Conservation (phyloP, 2,113 vertebrate genomes). For the Oenanthe melanoleuca region DNA sequence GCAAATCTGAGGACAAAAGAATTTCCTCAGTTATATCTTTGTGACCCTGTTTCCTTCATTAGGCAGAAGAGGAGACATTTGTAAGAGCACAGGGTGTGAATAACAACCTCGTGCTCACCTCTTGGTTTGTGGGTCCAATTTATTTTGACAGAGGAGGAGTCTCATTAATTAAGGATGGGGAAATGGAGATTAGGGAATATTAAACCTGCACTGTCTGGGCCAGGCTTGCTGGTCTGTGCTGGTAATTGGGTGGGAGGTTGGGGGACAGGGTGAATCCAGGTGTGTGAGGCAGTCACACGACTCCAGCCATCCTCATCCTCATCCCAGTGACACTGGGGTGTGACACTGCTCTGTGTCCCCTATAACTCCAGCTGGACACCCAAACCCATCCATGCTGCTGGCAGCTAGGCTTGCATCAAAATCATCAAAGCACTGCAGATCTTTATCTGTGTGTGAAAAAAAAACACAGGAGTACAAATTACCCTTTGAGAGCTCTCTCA, state of each 20-base stretch:
- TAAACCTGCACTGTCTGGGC: background rate
- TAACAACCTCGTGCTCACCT: background rate
- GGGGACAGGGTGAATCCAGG: background rate
- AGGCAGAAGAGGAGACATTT: background rate
- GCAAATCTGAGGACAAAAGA: background rate
- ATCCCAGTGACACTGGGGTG: too few species aligned
- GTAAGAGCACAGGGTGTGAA: background rate
- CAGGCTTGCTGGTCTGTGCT: background rate
- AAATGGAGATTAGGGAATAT: background rate
- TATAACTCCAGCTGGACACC: background rate
- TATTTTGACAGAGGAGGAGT: background rate
- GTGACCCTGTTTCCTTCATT: background rate
- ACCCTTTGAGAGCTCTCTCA: background rate
- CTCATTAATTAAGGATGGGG: background rate
- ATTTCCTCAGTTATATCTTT: background rate
- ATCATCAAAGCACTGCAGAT: background rate
- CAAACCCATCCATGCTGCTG: background rate
- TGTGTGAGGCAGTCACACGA: background rate
- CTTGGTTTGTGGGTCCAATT: background rate
- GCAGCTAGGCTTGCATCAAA: too few species aligned
- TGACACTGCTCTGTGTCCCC: background rate
- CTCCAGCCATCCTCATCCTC: accelerated
- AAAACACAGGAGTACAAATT: background rate
- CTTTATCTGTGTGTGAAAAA: background rate
- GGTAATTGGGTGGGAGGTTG: background rate